Percentiles rank a stretch among this genome's conserved stretches.
phyloP scores from a whole-genome alignment of 2,888 invertebrate species.

The Charanyca ferruginea region DNA sequence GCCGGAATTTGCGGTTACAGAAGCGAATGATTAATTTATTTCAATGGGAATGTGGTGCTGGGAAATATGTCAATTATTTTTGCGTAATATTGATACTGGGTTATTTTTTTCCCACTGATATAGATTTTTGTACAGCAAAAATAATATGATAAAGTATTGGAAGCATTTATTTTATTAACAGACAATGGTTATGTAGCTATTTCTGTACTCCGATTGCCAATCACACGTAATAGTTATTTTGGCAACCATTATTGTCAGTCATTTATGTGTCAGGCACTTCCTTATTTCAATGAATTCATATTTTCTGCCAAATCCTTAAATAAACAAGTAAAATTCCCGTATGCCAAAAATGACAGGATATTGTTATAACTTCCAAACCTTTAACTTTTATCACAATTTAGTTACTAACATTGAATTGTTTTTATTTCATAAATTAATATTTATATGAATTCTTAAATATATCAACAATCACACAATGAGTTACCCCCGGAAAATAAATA shows the following conservation, averaged over 20 bases:
- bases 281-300: slow-evolving; percentile 27
- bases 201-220: slow-evolving; percentile 15
- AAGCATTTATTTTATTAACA: slow-evolving; percentile 16
- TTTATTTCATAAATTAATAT: background rate
- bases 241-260: slow-evolving; percentile 39
- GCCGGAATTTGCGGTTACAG: slow-evolving; percentile 35
- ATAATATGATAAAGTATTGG: background rate
- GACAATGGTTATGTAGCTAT: background rate
- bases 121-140: background rate
- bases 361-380: background rate
- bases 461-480: too few relatives aligned
- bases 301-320: slow-evolving; percentile 50
- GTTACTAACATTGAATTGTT: background rate
- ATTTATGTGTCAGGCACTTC: slow-evolving; percentile 22
- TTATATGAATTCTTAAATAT: too few relatives aligned
- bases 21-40: slow-evolving; percentile 10
- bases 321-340: slow-evolving; percentile 21
- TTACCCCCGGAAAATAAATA: too few relatives aligned
- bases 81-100: too few relatives aligned
- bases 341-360: background rate
- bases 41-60: background rate
- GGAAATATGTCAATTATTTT: slow-evolving; percentile 1
- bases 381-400: background rate
- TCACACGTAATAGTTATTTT: slow-evolving; percentile 26
- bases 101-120: too few relatives aligned